Conservation (phyloP, 2,113 vertebrate genomes). For the Sminthopsis crassicaudata region DNA sequence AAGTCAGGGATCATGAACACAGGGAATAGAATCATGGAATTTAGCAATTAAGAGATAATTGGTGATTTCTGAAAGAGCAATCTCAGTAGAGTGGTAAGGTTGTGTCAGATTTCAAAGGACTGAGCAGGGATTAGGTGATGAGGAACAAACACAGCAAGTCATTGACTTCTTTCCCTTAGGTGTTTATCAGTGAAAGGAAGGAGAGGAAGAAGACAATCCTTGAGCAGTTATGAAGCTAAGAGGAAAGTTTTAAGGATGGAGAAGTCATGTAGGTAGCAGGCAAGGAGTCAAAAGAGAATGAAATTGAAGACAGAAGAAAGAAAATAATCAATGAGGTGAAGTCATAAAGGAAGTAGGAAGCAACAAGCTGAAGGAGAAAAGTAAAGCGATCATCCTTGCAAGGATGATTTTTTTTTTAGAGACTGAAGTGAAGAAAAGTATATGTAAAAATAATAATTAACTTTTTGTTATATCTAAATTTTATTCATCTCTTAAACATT, state of each 20-base stretch:
- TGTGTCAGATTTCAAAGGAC: not conserved
- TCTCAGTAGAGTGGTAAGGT: not conserved
- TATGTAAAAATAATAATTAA: not conserved
- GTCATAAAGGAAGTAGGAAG: not conserved
- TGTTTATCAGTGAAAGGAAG: not conserved
- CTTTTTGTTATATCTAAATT: not conserved
- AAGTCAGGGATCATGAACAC: not conserved
- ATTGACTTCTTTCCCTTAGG: not conserved
- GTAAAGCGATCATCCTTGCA: not conserved
- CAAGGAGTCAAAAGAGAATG: not conserved
- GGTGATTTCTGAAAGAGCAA: not conserved
- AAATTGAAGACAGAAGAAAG: not conserved
- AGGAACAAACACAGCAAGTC: not conserved
- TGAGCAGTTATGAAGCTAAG: not conserved
- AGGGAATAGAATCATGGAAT: not conserved
- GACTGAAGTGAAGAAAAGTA: not conserved
- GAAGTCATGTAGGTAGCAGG: not conserved
- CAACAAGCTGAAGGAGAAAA: not conserved
- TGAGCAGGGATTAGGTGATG: not conserved
- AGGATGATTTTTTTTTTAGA: not conserved
- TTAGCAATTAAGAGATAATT: not conserved
- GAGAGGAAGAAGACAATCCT: not conserved
- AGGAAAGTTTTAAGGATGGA: not conserved
- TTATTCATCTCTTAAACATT: not conserved
- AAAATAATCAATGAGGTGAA: not conserved